Base-by-base conservation (phyloP, 2,797 vertebrate genomes). In the Heterohyrax brucei region DNA sequence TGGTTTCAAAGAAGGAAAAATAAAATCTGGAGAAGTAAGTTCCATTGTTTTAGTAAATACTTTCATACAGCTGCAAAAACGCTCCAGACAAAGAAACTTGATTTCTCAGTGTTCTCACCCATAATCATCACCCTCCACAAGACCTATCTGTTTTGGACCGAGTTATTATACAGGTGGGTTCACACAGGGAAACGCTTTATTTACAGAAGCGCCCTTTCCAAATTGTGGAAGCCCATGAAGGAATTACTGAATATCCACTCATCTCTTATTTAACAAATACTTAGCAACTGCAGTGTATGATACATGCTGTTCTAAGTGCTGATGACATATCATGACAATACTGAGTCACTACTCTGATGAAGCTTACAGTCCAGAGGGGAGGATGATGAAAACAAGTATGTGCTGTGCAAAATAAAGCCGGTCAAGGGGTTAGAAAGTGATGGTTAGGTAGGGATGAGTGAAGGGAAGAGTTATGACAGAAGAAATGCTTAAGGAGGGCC, bases 1-100 rank as follows among this genome's bases (percentile, higher is more conserved):
- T 84, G 26, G 46, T 91, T 81, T 97, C 88, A 59, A 72, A 85
- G 73, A 66, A 75, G 10, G 26, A 93, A 92, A 84, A 82, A 77
- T 5, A 80, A 87, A 94, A 26, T 80, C 28, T 83, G 72, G 70
- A 46, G 75, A 84, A 81, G 61, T 16, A 84, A 89, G 30, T 62
- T 83, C 44, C 5, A 19, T 12, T n/a, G 39, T 66, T 78, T 59
- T 24, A 9, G 8, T n/a, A 89, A 39, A 39, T 76, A 10, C 72
- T 70, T 83, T 94, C 77, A 28, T 9, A 84, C 0, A 78, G 62
- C 56, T 92, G 13, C 21, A 59, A 77, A 94, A 95, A 1, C 46
- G n/a, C 28, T 95, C 81, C 6, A 62, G 48, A 80, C 18, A 85
- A 92, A 87, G 39, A 89, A 91, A 9, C 30, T 44, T 82, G 28